Evolutionary conservation across 2,797 vertebrate species (phyloP).

Genomic region (Spea hammondii): DNA sequence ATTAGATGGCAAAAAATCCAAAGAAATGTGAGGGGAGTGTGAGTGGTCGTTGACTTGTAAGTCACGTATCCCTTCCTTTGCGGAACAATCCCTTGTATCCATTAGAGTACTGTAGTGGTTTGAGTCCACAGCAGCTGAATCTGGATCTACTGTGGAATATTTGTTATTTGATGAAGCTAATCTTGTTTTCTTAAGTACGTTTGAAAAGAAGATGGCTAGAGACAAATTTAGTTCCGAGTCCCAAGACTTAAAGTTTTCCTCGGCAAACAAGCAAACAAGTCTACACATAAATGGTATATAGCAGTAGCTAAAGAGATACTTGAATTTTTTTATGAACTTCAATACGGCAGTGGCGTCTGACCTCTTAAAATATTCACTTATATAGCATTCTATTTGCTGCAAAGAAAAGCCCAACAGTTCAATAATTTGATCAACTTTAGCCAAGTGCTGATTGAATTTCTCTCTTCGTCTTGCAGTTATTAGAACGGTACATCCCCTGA

Average conservation of each 20-base stretch:
- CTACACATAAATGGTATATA: constrained; percentile 79
- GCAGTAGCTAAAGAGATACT: constrained; percentile 76
- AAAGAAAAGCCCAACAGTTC: constrained; percentile 79
- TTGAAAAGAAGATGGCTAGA: constrained; percentile 76
- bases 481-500: constrained; percentile 81
- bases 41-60: constrained; percentile 4
- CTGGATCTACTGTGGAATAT: background rate
- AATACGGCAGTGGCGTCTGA: constrained; percentile 56
- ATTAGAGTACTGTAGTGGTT: constrained; percentile 62
- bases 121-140: constrained; percentile 54
- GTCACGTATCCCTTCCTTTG: constrained; percentile 61
- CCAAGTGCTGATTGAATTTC: constrained; percentile 71
- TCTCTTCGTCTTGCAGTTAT: constrained; percentile 77
- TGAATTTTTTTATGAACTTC: constrained; percentile 62
- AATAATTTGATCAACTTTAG: constrained; percentile 76
- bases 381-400: constrained; percentile 69
- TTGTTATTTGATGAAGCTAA: background rate
- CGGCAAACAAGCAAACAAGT: constrained; percentile 73
- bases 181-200: constrained; percentile 64
- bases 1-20: constrained; percentile 64
- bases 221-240: constrained; percentile 69
- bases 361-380: constrained; percentile 70
- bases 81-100: constrained; percentile 52
- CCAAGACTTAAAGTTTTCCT: constrained; percentile 58
- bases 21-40: background rate